Evolutionary conservation across 2,888 invertebrate genomes (phyloP).

Genomic region (Thecocarcelia acutangulata): DNA sequence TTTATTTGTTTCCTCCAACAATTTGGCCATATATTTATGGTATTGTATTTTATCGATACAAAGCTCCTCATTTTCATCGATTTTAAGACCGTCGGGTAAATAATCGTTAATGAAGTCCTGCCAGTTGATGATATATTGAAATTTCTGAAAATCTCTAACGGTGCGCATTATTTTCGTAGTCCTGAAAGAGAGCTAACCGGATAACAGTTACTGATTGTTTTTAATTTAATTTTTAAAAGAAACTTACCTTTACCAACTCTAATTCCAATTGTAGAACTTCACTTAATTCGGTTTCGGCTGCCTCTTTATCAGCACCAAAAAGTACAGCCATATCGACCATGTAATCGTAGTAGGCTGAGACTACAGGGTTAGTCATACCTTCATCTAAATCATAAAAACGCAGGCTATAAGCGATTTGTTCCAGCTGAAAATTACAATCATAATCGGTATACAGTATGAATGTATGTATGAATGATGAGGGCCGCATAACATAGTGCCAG

Average conservation of each 20-base stretch:
- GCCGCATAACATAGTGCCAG: too few relatives aligned
- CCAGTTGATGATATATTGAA: slow-evolving; percentile 84
- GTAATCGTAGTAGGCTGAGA: slow-evolving; percentile 92
- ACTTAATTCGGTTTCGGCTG: slow-evolving; percentile 87
- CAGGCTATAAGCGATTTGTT: slow-evolving; percentile 92
- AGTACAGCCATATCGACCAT: slow-evolving; percentile 94
- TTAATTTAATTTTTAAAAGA: neutral
- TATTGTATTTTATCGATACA: slow-evolving; percentile 93
- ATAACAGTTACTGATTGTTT: neutral
- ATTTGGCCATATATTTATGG: slow-evolving; percentile 86
- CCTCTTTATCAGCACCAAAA: slow-evolving; percentile 88
- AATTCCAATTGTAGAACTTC: slow-evolving; percentile 94
- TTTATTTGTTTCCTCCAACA: slow-evolving; percentile 84
- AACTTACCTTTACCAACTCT: slow-evolving; percentile 92
- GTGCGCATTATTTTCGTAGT: slow-evolving; percentile 94
- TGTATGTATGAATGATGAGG: too few relatives aligned
- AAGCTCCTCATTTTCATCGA: slow-evolving; percentile 87
- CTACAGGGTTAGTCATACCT: slow-evolving; percentile 90
- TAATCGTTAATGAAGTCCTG: slow-evolving; percentile 91
- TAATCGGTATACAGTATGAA: neutral
- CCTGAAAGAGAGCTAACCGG: slow-evolving; percentile 88
- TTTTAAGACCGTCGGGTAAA: slow-evolving; percentile 85
- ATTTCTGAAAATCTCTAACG: slow-evolving; percentile 88
- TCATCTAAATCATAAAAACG: slow-evolving; percentile 93
- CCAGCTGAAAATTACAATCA: slow-evolving; percentile 84